A percentile compares a stretch with the other conserved stretches of the same genome.
Evolutionary conservation across 2,113 vertebrate genomes (phyloP).

Genomic region (Peucedramus taeniatus): DNA sequence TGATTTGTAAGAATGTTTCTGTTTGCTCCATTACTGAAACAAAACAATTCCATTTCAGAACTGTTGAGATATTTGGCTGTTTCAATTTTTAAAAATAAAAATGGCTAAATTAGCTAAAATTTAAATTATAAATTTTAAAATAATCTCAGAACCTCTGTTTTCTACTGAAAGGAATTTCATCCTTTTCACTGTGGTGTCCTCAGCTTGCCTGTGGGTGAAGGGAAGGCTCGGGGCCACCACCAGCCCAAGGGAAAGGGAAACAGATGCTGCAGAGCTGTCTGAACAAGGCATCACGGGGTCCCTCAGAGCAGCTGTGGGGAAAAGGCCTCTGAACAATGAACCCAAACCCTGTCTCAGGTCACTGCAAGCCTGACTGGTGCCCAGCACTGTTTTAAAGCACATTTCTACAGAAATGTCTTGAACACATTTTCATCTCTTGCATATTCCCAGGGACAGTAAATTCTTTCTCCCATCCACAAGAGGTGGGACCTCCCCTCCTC

Average conservation of each 20-base stretch:
- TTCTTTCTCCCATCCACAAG: not conserved
- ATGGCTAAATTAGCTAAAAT: not conserved
- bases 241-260: not conserved
- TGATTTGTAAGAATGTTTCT: not conserved
- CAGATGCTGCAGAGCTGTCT: not conserved
- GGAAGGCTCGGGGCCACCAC: not conserved
- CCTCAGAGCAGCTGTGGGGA: rapidly evolving
- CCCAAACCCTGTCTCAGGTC: not conserved
- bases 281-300: not conserved
- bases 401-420: not conserved
- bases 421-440: not conserved
- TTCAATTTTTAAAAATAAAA: no score
- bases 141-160: not conserved
- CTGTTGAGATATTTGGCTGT: not conserved
- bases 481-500: not conserved
- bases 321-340: not conserved
- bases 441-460: not conserved
- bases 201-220: not conserved
- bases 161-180: not conserved
- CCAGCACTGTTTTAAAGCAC: not conserved
- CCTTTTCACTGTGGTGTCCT: not conserved
- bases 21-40: not conserved
- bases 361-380: not conserved
- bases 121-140: not conserved
- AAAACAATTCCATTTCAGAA: not conserved